Conservation (phyloP, 2,113 vertebrate species). For the Circaetus gallicus region DNA sequence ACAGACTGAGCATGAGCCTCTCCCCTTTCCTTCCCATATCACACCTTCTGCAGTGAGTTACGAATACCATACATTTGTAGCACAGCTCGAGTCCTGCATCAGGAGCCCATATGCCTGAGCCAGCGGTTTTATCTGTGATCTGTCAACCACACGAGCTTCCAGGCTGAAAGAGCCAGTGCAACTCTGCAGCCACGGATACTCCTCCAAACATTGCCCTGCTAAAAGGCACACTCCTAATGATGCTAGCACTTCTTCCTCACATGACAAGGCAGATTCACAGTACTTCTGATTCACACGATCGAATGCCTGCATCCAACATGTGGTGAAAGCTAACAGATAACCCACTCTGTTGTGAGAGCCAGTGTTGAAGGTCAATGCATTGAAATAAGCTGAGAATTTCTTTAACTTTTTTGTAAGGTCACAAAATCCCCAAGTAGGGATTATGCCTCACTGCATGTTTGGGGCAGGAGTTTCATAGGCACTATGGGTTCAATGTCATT, state of each 20-base stretch:
- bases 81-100: background rate
- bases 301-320: background rate
- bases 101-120: background rate
- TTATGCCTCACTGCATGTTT: background rate
- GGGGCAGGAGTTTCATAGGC: background rate
- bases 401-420: background rate
- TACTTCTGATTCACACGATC: background rate
- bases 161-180: background rate
- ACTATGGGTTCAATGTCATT: background rate
- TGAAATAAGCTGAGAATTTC: background rate
- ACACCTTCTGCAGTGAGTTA: background rate
- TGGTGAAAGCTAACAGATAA: background rate
- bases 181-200: background rate
- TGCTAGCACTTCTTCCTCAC: background rate
- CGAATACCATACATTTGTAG: fast-evolving
- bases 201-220: background rate
- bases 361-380: background rate
- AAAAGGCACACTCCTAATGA: background rate
- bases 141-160: background rate
- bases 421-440: background rate
- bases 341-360: background rate
- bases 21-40: background rate
- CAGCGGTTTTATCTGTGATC: background rate
- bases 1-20: background rate
- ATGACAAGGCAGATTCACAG: background rate